A percentile compares a stretch with the other conserved stretches of the same genome.
These are phyloP conservation scores for Phlogophora meticulosa DNA, from an alignment of 2,888 invertebrate species.

Conservation along the genomic window DNA sequence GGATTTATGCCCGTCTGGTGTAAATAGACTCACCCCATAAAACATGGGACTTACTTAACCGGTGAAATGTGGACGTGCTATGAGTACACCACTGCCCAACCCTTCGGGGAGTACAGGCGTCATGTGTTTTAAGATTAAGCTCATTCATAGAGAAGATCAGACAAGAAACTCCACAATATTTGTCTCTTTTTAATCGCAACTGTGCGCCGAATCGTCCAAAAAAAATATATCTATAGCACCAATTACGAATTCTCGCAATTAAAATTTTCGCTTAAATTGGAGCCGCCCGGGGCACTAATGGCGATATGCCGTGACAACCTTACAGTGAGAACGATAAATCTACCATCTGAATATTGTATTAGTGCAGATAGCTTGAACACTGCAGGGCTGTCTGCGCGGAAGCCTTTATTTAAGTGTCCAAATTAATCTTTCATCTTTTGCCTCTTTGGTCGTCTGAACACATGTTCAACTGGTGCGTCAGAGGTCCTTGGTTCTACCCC, in stretches of 20 bases:
- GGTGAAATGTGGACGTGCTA: no score
- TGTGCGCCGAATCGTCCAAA: constrained; percentile 9
- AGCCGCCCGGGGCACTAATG: constrained; percentile 49
- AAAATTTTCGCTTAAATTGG: constrained; percentile 58
- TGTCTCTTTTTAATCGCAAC: constrained; percentile 1
- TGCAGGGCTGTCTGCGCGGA: background rate
- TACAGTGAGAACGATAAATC: constrained; percentile 27
- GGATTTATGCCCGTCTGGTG: no score
- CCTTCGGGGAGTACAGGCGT: no score
- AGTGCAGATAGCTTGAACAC: background rate
- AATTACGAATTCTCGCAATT: constrained; percentile 64
- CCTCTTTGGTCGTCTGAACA: no score
- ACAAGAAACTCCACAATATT: background rate
- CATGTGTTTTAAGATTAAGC: no score
- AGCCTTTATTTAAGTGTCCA: background rate
- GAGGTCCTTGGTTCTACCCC: no score
- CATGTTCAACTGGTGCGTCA: no score
- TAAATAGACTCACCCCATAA: no score
- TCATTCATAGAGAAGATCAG: background rate
- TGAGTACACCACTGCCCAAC: no score
- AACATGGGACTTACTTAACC: no score
- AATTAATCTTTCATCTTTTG: background rate
- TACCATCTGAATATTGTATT: constrained; percentile 43
- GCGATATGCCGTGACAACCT: constrained; percentile 53
- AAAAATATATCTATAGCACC: constrained; percentile 57